These are phyloP conservation scores for Campylomormyrus tamandua DNA, from an alignment of 2,113 vertebrate genomes.

Conservation along the genomic window DNA sequence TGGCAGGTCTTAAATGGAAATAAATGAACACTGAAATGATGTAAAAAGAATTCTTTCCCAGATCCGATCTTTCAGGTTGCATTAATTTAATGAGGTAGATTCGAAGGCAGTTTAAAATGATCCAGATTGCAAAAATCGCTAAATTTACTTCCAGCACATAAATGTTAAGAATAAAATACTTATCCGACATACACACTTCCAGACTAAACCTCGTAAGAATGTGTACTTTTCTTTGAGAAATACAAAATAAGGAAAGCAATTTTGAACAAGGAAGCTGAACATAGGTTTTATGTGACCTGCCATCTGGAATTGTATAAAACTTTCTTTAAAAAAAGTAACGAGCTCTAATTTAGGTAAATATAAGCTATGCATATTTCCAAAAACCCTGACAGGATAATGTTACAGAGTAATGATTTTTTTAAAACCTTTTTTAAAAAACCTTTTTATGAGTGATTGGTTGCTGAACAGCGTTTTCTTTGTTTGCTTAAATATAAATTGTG, in stretches of 20 bases:
- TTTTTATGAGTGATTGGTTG: conserved; percentile 45
- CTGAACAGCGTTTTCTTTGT: conserved; percentile 35
- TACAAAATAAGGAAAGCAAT: background rate
- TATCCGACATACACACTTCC: background rate
- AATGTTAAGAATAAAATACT: background rate
- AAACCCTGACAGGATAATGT: conserved; percentile 39
- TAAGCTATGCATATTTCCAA: conserved; percentile 20
- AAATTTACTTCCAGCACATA: background rate
- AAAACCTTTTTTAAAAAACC: background rate
- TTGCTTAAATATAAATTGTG: conserved; percentile 18
- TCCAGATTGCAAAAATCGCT: background rate
- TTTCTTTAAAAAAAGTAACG: conserved; percentile 22
- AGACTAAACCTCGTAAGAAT: background rate
- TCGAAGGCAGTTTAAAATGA: background rate
- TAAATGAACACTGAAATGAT: background rate
- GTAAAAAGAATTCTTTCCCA: background rate
- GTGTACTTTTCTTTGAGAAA: background rate
- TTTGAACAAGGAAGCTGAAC: background rate
- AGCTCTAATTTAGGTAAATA: conserved; percentile 24
- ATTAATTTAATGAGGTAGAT: conserved; percentile 7
- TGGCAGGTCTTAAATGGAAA: background rate
- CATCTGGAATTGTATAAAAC: conserved; percentile 23
- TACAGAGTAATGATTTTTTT: conserved; percentile 26
- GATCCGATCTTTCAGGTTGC: background rate
- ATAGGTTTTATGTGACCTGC: background rate